These are phyloP conservation scores for Cremastobaeus sp. DNA, from an alignment of 2,888 invertebrate genomes.

Conservation along the genomic window DNA sequence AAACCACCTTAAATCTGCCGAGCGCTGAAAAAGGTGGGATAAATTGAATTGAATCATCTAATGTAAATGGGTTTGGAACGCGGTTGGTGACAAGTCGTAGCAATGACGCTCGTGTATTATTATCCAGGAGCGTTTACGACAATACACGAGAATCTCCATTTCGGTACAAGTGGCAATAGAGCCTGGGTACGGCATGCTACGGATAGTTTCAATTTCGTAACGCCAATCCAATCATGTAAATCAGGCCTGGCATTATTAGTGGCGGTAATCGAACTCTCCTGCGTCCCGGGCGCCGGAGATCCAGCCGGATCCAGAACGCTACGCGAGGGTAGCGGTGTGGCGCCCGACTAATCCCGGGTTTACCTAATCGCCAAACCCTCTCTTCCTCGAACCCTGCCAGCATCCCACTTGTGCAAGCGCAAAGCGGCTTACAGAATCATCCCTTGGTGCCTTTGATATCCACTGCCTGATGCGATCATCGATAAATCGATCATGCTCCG, in stretches of 20 bases:
- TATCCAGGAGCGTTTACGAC: slow-evolving; percentile 47
- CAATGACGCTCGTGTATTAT: slow-evolving; percentile 49
- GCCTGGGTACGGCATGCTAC: slow-evolving; percentile 36
- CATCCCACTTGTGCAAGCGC: slow-evolving; percentile 71
- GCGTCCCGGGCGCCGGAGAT: slow-evolving; percentile 58
- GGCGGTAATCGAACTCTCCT: slow-evolving; percentile 72
- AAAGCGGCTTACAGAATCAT: slow-evolving; percentile 76
- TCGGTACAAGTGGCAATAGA: slow-evolving; percentile 60
- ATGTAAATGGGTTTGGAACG: slow-evolving; percentile 32
- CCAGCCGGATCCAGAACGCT: slow-evolving; percentile 61
- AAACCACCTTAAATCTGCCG: no score
- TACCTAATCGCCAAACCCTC: slow-evolving; percentile 76
- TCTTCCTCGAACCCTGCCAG: slow-evolving; percentile 65
- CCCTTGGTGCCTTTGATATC: slow-evolving; percentile 64
- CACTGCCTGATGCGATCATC: slow-evolving; percentile 56
- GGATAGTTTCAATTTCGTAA: slow-evolving; percentile 77
- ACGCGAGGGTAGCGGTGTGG: slow-evolving; percentile 65
- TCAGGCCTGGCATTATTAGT: slow-evolving; percentile 76
- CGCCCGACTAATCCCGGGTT: slow-evolving; percentile 77
- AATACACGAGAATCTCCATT: slow-evolving; percentile 61
- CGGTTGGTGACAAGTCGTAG: slow-evolving; percentile 26
- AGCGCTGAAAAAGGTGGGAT: no score
- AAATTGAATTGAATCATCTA: slow-evolving; percentile 34
- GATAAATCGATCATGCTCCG: slow-evolving; percentile 57
- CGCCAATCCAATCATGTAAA: slow-evolving; percentile 78